Evolutionary conservation across 2,113 vertebrate genomes (phyloP), one percentile per base, ranked within the genome.

Genomic region (Dromas ardeola): DNA sequence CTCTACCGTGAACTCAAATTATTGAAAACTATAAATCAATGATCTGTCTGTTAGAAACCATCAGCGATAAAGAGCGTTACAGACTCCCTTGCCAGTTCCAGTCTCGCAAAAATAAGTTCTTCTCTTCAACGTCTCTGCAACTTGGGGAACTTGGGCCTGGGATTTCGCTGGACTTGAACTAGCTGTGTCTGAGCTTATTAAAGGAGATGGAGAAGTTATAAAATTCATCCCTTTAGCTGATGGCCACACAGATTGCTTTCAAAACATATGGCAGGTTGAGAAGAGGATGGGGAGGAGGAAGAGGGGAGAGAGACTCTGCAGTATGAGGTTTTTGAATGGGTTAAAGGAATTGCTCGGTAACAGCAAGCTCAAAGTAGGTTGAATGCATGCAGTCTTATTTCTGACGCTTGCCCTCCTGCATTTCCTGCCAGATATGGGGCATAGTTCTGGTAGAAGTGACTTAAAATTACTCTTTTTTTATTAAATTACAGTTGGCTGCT

Each of bases 111-210:
- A 83, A 9, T 6, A 59, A 79, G 29, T 66, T 1, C 0, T 78
- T 69, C 21, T 76, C 34, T 79, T 16, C 34, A 30, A 4, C 2
- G 0, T 14, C 13, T 92, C 49, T 70, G 50, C 0, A 1, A 3
- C 12, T 42, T 6, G 6, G 38, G 13, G 30, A 82, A 20, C 45
- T 61, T 29, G 9, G 11, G 26, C 26, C 25, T 34, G 58, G 61
- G 50, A 76, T 85, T 56, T 76, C 56, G 19, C 67, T 62, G 74
- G 30, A 40, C 25, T 80, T 49, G 32, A 61, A 30, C 11, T 52
- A 45, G 8, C 50, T 65, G 10, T 47, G 42, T 40, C 55, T 0
- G 0, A 74, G 29, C 21, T 62, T 90, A 34, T 34, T 71, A 52
- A 59, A 71, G 32, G 43, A 82, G 81, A 58, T 47, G 49, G 32